phyloP scores from a whole-genome alignment of 2,113 vertebrate species.

The Ceuthmochares aereus region DNA sequence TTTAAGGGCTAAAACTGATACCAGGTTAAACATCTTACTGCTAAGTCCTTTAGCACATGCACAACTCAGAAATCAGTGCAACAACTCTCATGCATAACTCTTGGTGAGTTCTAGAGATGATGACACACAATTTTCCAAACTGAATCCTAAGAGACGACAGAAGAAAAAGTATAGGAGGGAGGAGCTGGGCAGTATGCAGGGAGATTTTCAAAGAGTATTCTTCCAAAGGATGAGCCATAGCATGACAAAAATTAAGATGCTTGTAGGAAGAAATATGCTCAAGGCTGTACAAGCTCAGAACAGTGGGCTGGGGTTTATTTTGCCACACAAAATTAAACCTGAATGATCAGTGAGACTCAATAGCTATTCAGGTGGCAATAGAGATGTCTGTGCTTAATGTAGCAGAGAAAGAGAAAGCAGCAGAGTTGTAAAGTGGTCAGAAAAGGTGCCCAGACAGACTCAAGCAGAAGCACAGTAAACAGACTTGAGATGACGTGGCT shows the following conservation, averaged over 20 bases:
- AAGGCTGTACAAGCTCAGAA: not conserved
- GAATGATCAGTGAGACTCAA: not conserved
- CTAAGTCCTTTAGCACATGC: not conserved
- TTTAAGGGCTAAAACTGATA: not conserved
- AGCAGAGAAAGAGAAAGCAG: not conserved
- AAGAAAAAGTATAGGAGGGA: rapidly evolving
- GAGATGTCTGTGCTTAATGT: not conserved
- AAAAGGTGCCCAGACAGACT: not conserved
- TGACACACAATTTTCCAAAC: not conserved
- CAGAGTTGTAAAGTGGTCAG: not conserved
- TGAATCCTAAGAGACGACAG: not conserved
- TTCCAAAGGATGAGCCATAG: not conserved
- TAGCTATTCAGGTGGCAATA: not conserved
- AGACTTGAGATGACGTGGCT: not conserved
- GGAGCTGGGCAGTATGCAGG: not conserved
- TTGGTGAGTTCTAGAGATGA: not conserved
- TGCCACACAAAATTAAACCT: not conserved
- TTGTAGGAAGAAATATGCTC: not conserved
- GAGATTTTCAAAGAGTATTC: not conserved
- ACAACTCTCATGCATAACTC: not conserved
- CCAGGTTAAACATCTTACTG: not conserved
- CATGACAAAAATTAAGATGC: not conserved
- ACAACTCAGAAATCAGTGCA: not conserved
- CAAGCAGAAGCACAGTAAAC: not conserved
- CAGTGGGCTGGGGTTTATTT: not conserved